Conservation (phyloP, 2,888 invertebrate genomes). For the Acrobasis consociella region DNA sequence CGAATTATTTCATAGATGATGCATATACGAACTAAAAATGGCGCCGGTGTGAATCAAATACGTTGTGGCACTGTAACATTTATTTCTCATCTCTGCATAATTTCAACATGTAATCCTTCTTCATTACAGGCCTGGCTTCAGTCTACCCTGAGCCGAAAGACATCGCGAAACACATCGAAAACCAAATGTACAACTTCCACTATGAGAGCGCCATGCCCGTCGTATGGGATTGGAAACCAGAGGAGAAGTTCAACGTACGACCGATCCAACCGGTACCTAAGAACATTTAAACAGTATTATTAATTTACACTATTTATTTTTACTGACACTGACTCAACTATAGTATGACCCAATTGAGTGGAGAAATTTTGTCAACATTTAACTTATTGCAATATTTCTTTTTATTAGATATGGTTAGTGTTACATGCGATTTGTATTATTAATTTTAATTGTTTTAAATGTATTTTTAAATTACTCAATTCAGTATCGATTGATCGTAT, state of each 20-base stretch:
- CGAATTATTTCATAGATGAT: no score
- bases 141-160: conserved; percentile 93
- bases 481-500: no score
- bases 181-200: conserved; percentile 89
- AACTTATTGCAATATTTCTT: no score
- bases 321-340: conserved; percentile 10
- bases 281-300: conserved; percentile 64
- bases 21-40: no score
- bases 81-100: no score
- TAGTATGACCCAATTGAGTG: not conserved
- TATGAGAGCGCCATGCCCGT: conserved; percentile 90
- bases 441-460: no score
- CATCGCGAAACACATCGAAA: conserved; percentile 86
- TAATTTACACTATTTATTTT: conserved; percentile 28
- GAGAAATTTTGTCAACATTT: no score
- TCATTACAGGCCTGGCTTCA: conserved; percentile 87
- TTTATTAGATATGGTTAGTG: no score
- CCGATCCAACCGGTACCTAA: conserved; percentile 75
- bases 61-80: no score
- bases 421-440: no score
- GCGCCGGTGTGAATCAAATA: no score
- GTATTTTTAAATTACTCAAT: no score
- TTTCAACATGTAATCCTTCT: not conserved
- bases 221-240: conserved; percentile 85
- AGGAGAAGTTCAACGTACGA: conserved; percentile 70